Percentiles rank a stretch among this genome's conserved stretches.
phyloP scores from a whole-genome alignment of 2,797 vertebrate genomes.

The Pangasius krempfi region DNA sequence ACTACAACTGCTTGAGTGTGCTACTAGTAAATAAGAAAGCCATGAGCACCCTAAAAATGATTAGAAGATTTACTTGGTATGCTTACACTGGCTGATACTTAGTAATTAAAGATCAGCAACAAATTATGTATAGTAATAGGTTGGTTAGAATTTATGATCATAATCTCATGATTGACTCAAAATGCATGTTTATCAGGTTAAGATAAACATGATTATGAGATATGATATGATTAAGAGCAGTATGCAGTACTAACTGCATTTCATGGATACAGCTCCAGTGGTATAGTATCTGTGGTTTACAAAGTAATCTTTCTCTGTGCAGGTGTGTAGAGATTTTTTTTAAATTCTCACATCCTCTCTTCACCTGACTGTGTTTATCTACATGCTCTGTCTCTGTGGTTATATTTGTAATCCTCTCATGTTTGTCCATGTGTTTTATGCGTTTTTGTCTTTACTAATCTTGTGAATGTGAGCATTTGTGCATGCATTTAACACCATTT shows the following conservation, averaged over 20 bases:
- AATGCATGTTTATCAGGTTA: background rate
- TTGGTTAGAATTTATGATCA: background rate
- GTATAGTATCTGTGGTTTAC: background rate
- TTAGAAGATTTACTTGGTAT: background rate
- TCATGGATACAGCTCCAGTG: background rate
- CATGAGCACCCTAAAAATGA: background rate
- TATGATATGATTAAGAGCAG: background rate
- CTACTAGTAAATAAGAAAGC: background rate
- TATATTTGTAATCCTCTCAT: conserved; percentile 54
- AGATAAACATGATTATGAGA: too few relatives aligned
- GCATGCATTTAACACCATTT: conserved; percentile 44
- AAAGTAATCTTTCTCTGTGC: conserved; percentile 34
- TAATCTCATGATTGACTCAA: background rate
- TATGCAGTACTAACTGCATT: background rate
- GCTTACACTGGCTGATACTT: background rate
- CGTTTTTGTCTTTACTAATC: conserved; percentile 49
- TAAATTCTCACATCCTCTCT: background rate
- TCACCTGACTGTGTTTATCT: conserved; percentile 36
- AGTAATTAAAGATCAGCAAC: conserved; percentile 3
- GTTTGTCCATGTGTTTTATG: conserved; percentile 44
- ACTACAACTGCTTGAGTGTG: background rate
- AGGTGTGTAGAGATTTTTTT: background rate
- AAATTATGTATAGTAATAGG: background rate
- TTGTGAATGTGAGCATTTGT: conserved; percentile 26
- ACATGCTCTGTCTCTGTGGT: conserved; percentile 60